Percentiles rank a stretch among this genome's conserved stretches.
Conservation (phyloP, 2,888 invertebrate species). For the Apeira syringaria region DNA sequence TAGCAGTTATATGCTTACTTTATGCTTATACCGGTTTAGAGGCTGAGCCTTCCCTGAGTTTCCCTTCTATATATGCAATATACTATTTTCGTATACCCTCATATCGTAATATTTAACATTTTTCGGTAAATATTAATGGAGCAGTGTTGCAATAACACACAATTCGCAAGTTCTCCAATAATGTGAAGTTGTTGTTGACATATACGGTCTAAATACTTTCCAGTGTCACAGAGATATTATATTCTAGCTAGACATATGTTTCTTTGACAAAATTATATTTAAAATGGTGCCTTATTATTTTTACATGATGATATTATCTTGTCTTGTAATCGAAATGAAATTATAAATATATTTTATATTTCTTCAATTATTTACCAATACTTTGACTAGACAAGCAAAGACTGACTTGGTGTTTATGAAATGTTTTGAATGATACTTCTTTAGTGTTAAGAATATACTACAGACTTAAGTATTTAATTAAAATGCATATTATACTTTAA, state of each 20-base stretch:
- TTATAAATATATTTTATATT: constrained; percentile 33
- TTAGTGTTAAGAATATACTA: constrained; percentile 63
- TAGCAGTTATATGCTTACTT: constrained; percentile 27
- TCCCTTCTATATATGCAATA: too few species aligned
- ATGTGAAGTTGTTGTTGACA: too few species aligned
- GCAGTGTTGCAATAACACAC: too few species aligned
- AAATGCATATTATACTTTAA: constrained; percentile 26
- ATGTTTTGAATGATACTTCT: constrained; percentile 60
- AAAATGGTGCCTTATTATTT: constrained; percentile 48
- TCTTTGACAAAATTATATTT: constrained; percentile 11
- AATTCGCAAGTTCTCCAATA: too few species aligned
- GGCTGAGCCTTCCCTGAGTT: too few species aligned
- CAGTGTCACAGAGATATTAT: too few species aligned
- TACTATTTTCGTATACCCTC: too few species aligned
- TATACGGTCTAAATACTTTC: too few species aligned
- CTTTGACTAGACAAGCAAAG: constrained; percentile 79
- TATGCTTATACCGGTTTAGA: constrained; percentile 48
- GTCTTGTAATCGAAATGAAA: constrained; percentile 20
- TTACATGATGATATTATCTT: constrained; percentile 42
- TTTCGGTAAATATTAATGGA: too few species aligned
- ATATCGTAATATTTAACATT: too few species aligned
- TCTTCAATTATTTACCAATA: constrained; percentile 68
- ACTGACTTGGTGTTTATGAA: constrained; percentile 81
- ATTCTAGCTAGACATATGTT: too few species aligned
- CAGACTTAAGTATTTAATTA: constrained; percentile 29